Evolutionary conservation across 1,140 invertebrate genomes (phyloP).

Genomic region (Solen grandis): DNA sequence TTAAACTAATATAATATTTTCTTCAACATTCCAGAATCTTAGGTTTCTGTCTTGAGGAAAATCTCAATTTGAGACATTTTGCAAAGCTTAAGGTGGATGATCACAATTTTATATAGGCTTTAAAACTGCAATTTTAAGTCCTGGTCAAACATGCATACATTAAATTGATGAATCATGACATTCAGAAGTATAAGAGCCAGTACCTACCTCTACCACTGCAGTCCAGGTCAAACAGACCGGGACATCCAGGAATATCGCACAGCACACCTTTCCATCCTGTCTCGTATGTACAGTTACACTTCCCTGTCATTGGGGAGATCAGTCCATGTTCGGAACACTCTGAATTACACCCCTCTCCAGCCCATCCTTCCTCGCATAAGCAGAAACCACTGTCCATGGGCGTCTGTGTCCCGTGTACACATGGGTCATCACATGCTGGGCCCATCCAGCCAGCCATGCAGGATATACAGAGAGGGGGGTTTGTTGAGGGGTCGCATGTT

Average conservation of each 20-base stretch:
- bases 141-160: no score
- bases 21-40: no score
- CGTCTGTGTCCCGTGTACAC: slow-evolving; percentile 66
- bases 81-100: no score
- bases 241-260: slow-evolving; percentile 74
- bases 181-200: no score
- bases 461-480: slow-evolving; percentile 67
- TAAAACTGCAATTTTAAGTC: no score
- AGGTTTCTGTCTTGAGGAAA: no score
- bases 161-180: no score
- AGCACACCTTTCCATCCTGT: slow-evolving; percentile 72
- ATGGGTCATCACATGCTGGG: slow-evolving; percentile 69
- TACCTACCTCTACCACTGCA: slow-evolving; percentile 70
- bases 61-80: no score
- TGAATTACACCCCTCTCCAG: slow-evolving; percentile 72
- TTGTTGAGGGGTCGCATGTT: slow-evolving; percentile 60
- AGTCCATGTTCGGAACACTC: slow-evolving; percentile 72
- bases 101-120: no score
- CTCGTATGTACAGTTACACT: slow-evolving; percentile 69
- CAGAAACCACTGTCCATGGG: slow-evolving; percentile 65
- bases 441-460: slow-evolving; percentile 72
- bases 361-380: slow-evolving; percentile 72
- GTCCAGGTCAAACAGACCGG: slow-evolving; percentile 68
- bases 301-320: slow-evolving; percentile 54
- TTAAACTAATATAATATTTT: no score